Evolutionary conservation across 2,797 vertebrate genomes (phyloP), one percentile per base, ranked within the genome.

Genomic region (Uromys caudimaculatus): DNA sequence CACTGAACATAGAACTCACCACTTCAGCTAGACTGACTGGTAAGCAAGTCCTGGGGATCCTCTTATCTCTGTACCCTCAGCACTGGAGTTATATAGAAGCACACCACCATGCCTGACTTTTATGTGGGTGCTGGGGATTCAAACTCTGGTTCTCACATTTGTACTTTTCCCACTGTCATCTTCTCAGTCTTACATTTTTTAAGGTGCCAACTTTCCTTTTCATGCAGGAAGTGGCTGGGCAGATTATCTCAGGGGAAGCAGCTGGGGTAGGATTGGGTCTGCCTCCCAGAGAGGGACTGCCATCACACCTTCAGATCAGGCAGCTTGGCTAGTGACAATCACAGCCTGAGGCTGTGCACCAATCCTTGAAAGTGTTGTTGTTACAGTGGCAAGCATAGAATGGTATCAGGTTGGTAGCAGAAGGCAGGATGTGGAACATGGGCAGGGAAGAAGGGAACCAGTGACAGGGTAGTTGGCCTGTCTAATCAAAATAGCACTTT

Each of bases 231-330:
- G 93, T 3, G 56, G 79, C 69, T 69, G 69, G 81, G 35, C 78
- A 27, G 24, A 21, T 78, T 71, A 56, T 47, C 71, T 86, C 71
- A 47, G 47, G 84, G 81, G 78, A 62, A 73, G 86, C 64, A 64
- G 91, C 76, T 92, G 87, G 58, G 67, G 77, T 24, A 56, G 91
- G 62, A 35, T n/a, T 21, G 10, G 3, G 60, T 82, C 96, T 92
- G 95, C 77, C 76, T 92, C 60, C 0, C 19, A 81, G 56, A 90
- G 17, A 86, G 11, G 64, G 58, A 67, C 60, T 89, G 83, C 38
- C 21, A 38, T 92, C 85, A 24, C 64, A 84, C 76, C n/a, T 78
- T 92, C 29, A 4, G 56, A 75, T 56, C 69, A 86, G 73, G 67
- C 35, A 35, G 11, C 41, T 1, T 1, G 85, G 86, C 60, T 71